phyloP scores from a whole-genome alignment of 2,888 invertebrate species.

The Drosophila fungiperda region DNA sequence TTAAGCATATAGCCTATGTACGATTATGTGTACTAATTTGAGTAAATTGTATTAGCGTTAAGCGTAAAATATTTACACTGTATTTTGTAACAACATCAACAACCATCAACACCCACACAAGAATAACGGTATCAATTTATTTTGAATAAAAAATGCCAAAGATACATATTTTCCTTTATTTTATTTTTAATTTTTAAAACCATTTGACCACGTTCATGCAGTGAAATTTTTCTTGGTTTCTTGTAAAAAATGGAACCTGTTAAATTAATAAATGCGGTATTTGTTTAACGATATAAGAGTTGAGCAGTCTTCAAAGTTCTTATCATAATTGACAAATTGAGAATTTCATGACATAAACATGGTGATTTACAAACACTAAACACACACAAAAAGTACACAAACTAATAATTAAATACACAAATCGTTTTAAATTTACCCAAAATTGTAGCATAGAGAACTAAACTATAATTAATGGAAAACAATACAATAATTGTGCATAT shows the following conservation, averaged over 20 bases:
- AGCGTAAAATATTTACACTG: constrained; percentile 61
- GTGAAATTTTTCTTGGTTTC: neutral
- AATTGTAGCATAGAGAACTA: constrained; percentile 48
- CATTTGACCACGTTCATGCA: constrained; percentile 8
- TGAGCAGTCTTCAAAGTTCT: constrained; percentile 1
- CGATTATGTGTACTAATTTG: constrained; percentile 61
- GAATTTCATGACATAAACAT: constrained; percentile 1
- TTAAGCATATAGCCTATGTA: constrained; percentile 62
- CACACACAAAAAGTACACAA: constrained; percentile 23
- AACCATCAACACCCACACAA: constrained; percentile 40
- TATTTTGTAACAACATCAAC: constrained; percentile 59
- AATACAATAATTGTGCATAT: constrained; percentile 46
- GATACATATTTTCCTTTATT: constrained; percentile 50
- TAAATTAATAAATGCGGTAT: neutral
- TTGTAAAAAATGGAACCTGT: neutral
- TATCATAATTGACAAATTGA: neutral
- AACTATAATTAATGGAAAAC: constrained; percentile 31
- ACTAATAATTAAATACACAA: constrained; percentile 23
- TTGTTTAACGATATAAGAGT: neutral
- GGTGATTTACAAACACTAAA: neutral
- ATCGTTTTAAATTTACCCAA: constrained; percentile 47
- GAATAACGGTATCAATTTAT: constrained; percentile 74
- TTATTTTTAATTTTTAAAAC: neutral
- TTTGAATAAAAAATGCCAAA: constrained; percentile 82
- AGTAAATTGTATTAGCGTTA: constrained; percentile 66